These are phyloP conservation scores for Polypterus bichir DNA, from an alignment of 2,113 vertebrate genomes.

Conservation along the genomic window DNA sequence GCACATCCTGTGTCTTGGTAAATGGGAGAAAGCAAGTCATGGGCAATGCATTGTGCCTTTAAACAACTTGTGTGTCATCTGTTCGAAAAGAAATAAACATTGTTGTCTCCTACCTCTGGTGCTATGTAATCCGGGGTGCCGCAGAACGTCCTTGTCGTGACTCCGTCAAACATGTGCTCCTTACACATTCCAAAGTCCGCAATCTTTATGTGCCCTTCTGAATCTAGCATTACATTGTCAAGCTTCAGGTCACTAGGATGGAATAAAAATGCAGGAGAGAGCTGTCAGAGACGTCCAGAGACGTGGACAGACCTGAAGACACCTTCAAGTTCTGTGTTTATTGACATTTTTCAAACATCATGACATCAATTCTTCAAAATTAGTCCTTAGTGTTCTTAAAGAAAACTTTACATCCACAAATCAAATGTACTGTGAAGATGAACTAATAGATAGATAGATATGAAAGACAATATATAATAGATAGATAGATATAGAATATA, in stretches of 20 bases:
- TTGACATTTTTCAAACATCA: too few species aligned
- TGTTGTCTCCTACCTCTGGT: constrained; percentile 65
- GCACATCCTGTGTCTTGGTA: neutral
- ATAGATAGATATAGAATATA: too few species aligned
- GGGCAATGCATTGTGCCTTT: neutral
- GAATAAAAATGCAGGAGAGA: constrained; percentile 12
- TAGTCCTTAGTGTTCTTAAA: too few species aligned
- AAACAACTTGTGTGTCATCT: neutral
- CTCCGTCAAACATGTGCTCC: constrained; percentile 76
- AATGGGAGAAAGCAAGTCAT: neutral
- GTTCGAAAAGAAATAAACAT: neutral
- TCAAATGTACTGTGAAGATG: too few species aligned
- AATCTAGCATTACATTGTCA: constrained; percentile 93
- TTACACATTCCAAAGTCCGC: constrained; percentile 98
- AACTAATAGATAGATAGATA: too few species aligned
- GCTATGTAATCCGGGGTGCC: constrained; percentile 97
- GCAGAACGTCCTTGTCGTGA: constrained; percentile 87
- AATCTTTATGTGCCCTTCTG: constrained; percentile 92
- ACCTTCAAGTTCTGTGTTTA: too few species aligned
- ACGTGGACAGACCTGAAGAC: too few species aligned
- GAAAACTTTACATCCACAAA: too few species aligned
- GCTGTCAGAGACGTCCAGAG: too few species aligned
- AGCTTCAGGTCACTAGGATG: constrained; percentile 79
- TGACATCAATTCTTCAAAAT: too few species aligned
- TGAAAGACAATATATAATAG: too few species aligned